Evolutionary conservation across 1,140 invertebrate genomes (phyloP).

Genomic region (Cryptotermes secundus): DNA sequence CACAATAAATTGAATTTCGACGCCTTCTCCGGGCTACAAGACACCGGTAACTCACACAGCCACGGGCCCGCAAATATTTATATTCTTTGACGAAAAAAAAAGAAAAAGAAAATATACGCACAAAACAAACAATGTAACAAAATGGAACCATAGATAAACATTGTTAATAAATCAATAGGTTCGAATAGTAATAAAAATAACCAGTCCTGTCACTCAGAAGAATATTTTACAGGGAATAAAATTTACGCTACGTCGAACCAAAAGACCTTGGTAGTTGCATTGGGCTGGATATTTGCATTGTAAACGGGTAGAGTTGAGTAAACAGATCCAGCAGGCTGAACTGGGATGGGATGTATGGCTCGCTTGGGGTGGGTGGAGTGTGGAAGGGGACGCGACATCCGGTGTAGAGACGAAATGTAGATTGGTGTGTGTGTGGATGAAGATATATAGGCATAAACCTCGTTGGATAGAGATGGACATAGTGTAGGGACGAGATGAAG

Average conservation of each 20-base stretch:
- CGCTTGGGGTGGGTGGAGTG: neutral
- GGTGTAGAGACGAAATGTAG: neutral
- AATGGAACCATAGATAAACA: neutral
- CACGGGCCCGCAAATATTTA: neutral
- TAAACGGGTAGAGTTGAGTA: slow-evolving; percentile 2
- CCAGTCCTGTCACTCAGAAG: neutral
- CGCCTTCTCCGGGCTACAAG: neutral
- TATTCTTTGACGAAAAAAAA: too few relatives aligned
- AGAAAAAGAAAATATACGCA: neutral
- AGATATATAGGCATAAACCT: neutral
- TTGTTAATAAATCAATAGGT: neutral
- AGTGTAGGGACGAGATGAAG: neutral
- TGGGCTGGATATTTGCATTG: neutral
- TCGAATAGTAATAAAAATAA: neutral
- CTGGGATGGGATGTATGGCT: neutral
- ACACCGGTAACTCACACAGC: neutral
- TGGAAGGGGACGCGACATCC: neutral
- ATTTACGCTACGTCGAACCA: neutral
- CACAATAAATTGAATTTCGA: neutral
- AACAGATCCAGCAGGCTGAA: neutral
- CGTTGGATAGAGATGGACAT: too few relatives aligned
- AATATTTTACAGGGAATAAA: neutral
- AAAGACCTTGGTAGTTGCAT: neutral
- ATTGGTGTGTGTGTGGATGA: neutral
- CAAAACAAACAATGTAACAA: neutral